phyloP scores from a whole-genome alignment of 2,113 vertebrate species.

The Isichthys henryi region DNA sequence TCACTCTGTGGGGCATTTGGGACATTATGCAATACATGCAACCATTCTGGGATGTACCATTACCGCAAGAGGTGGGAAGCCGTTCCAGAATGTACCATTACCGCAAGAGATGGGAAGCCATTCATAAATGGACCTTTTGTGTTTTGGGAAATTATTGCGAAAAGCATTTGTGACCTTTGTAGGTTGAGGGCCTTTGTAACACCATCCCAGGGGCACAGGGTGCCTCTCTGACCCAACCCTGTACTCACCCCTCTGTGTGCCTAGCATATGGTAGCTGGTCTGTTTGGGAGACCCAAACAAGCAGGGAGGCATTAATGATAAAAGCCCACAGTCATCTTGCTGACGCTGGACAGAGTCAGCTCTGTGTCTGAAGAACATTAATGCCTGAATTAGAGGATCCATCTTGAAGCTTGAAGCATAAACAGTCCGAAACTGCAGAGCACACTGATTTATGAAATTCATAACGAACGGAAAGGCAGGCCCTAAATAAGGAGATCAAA shows the following conservation, averaged over 20 bases:
- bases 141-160: neutral
- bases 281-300: neutral
- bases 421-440: neutral
- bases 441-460: neutral
- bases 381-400: neutral
- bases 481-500: neutral
- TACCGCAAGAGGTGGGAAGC: too few species aligned
- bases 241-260: neutral
- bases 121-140: neutral
- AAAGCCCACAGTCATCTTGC: neutral
- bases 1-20: too few species aligned
- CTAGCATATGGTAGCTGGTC: conserved; percentile 16
- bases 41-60: neutral
- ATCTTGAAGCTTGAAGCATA: neutral
- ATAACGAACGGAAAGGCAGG: neutral
- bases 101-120: neutral
- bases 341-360: neutral
- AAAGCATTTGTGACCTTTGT: too few species aligned
- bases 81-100: too few species aligned
- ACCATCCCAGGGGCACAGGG: neutral
- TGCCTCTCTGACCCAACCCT: neutral
- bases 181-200: neutral
- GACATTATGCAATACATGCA: neutral
- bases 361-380: neutral
- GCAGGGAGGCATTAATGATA: neutral